Evolutionary conservation across 1,140 invertebrate species (phyloP).

Genomic region (Stenopsyche tienmushanensis): DNA sequence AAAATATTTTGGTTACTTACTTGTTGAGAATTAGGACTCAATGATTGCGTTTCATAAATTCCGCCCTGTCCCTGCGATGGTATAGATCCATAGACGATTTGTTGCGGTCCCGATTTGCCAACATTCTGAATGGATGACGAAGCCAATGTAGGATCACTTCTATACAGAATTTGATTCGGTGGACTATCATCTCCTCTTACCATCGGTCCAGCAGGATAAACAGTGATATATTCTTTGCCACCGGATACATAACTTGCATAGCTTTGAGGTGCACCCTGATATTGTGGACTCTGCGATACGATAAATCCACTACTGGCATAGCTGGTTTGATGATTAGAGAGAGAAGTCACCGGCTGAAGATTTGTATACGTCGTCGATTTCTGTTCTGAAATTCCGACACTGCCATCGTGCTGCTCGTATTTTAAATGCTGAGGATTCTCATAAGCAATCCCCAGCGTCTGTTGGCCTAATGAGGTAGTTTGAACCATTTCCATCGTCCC

Average conservation of each 20-base stretch:
- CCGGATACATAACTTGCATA: conserved; percentile 32
- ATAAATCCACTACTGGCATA: conserved; percentile 46
- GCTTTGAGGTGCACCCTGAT: conserved; percentile 20
- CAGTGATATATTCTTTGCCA: conserved; percentile 49
- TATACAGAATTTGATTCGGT: conserved; percentile 53
- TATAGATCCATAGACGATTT: conserved; percentile 50
- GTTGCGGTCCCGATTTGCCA: conserved; percentile 46
- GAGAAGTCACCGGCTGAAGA: conserved; percentile 52
- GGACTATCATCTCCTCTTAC: conserved; percentile 51
- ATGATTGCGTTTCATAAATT: conserved; percentile 56
- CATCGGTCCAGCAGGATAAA: conserved; percentile 50
- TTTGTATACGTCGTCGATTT: conserved; percentile 50
- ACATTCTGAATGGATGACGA: conserved; percentile 55
- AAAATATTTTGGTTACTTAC: conserved; percentile 38
- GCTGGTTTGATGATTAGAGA: conserved; percentile 38
- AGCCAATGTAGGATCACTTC: conserved; percentile 59
- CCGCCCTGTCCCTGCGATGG: conserved; percentile 46
- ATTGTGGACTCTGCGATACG: conserved; percentile 40
- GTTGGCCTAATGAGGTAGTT: conserved; percentile 47
- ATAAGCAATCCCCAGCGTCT: conserved; percentile 51
- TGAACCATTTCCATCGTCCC: conserved; percentile 53
- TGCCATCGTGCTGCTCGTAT: conserved; percentile 51
- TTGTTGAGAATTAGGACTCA: conserved; percentile 56
- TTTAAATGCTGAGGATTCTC: conserved; percentile 48
- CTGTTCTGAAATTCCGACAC: conserved; percentile 44